Base-by-base conservation (phyloP, 2,113 vertebrate species). In the Aptenodytes forsteri region DNA sequence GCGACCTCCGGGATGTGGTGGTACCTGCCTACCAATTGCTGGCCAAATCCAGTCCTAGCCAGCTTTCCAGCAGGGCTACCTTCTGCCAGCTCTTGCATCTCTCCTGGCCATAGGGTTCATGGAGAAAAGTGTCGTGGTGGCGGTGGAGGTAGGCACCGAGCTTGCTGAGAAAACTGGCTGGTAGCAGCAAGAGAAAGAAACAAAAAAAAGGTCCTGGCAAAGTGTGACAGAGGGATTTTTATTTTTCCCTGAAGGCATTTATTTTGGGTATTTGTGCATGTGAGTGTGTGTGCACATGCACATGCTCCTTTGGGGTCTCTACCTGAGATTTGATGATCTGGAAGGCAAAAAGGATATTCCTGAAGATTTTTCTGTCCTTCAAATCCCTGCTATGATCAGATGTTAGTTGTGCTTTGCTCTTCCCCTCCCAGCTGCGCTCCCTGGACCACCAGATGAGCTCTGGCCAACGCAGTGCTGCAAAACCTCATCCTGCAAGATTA, bases 391-490 rank as follows among this genome's bases (percentile, higher is more conserved):
- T 55, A 0, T 2, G 34, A 36, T 89, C 66, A 82, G 61, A 62
- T 87, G 23, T 87, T 42, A 32, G 47, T 10, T 0, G 2, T 32
- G 11, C 49, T 90, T 88, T 80, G 14, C 49, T 79, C 19, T 89
- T 85, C 29, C 58, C 30, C 62, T 91, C 54, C 30, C 61, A 58
- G 52, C 34, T 84, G 83, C 2, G 0, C 29, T 94, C 80, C 21
- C 66, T 23, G 66, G 96, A 87, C 84, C 93, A 95, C 93, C 92
- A 75, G 38, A 88, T n/a, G 54, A 70, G 90, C 64, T 79, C 34
- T 36, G 77, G 34, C 7, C 4, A 3, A 9, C 2, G 2, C 38
- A 14, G 32, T 5, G 38, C 82, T 91, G 78, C 38, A 81, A 85
- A 83, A 70, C 8, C 8, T 76, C 62, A 70, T 49, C 54, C 38